Evolutionary conservation across 2,888 invertebrate species (phyloP), one percentile per base, ranked within the genome.

Genomic region (Lithophane semibrunnea): DNA sequence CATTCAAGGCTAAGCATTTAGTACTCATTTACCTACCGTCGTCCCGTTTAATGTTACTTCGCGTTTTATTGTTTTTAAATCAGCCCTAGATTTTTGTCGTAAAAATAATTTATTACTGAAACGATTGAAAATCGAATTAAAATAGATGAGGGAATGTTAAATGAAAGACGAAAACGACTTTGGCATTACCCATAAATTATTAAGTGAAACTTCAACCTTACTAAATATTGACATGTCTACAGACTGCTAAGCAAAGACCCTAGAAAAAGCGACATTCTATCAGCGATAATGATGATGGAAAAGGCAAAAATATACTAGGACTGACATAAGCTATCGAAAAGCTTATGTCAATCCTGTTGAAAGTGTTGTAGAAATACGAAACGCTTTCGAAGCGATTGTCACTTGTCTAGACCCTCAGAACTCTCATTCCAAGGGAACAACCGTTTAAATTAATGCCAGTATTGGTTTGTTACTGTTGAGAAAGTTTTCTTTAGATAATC

Each of bases 1-100:
- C 79, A 71, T 82, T 73, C 80, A 87, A 87, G 82, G 84, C 77
- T 80, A 66, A 72, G 75, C 65, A 80, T 85, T 82, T 78, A 88
- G 86, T 83, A 64, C 77, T 87, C 75, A 88, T 85, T 88, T 85
- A 82, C 70, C 67, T 83, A 75, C 70, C 73, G 66, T 73, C 44
- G 73, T 70, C 60, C 73, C 75, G 72, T 83, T 86, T 78, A 85
- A 86, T 66, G 66, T 80, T 64, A 71, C 78, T 79, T 82, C 73
- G 65, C 60, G 52, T 83, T 88, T 87, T 87, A 84, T 84, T 85
- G 71, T 86, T 85, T 82, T 83, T 84, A 78, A 83, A 82, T 86
- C 63, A 84, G 49, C 75, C 66, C 80, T 79, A 85, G 75, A 86
- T 82, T 88, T 61, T 44, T 67, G 76, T 87, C 84, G 52, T 87